phyloP scores from a whole-genome alignment of 1,140 invertebrate genomes.

The Muscidifurax raptorellus region DNA sequence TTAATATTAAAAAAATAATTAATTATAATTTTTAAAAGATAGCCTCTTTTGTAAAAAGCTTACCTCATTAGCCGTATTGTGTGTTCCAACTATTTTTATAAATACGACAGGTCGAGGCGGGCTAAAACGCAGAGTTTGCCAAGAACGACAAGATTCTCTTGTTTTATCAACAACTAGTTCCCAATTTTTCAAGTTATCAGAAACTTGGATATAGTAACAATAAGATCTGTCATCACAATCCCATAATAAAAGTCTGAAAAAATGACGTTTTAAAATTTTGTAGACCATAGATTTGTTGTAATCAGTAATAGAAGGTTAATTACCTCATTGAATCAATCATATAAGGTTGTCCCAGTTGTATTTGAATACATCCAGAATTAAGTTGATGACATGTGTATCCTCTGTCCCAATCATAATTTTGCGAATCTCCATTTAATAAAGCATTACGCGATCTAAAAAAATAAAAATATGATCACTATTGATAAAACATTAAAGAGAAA shows the following conservation, averaged over 20 bases:
- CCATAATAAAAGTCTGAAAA: constrained; percentile 90
- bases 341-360: constrained; percentile 98
- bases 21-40: not conserved
- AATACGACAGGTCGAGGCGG: constrained; percentile 90
- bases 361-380: constrained; percentile 94
- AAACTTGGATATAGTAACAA: constrained; percentile 97
- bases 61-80: constrained; percentile 98
- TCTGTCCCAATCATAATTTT: constrained; percentile 98
- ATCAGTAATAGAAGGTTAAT: constrained; percentile 37
- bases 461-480: constrained; percentile 25
- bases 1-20: not conserved
- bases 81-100: constrained; percentile 94
- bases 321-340: constrained; percentile 92
- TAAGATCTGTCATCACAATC: constrained; percentile 98
- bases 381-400: constrained; percentile 99
- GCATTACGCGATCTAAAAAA: constrained; percentile 89
- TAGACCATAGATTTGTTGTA: not conserved
- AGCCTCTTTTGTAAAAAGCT: not conserved
- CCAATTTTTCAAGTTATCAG: constrained; percentile 94
- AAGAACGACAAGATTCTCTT: constrained; percentile 87
- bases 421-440: constrained; percentile 95
- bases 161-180: constrained; percentile 88
- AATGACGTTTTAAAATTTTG: constrained; percentile 37
- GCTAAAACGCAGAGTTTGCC: constrained; percentile 92
- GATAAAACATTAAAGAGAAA: not conserved